Evolutionary conservation across 2,113 vertebrate species (phyloP).

Genomic region (Buteo buteo): DNA sequence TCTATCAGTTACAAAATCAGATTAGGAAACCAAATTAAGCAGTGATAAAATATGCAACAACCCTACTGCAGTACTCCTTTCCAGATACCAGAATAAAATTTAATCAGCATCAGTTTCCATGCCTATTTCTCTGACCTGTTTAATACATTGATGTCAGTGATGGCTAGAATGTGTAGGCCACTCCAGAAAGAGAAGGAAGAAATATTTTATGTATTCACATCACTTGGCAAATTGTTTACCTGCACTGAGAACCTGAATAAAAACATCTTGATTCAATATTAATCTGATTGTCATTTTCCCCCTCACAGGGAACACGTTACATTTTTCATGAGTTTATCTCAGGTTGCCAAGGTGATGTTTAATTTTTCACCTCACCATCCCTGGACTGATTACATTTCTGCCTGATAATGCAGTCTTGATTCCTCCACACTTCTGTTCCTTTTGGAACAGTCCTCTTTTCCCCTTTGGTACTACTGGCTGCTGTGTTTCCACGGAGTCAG

Average conservation of each 20-base stretch:
- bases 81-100: background rate
- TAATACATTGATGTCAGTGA: background rate
- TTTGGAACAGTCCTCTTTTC: background rate
- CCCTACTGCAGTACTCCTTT: background rate
- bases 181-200: background rate
- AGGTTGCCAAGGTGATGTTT: background rate
- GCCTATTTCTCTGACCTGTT: background rate
- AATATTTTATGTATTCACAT: conserved; percentile 9
- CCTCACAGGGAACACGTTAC: background rate
- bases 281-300: background rate
- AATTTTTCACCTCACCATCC: background rate
- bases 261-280: conserved; percentile 1
- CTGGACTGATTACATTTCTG: background rate
- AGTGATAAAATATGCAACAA: background rate
- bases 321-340: conserved; percentile 12
- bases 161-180: background rate
- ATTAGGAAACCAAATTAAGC: background rate
- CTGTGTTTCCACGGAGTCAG: background rate
- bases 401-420: background rate
- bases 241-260: background rate
- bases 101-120: background rate
- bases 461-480: background rate
- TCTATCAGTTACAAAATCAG: background rate
- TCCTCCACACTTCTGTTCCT: background rate
- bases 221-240: background rate